phyloP scores from a whole-genome alignment of 2,888 invertebrate species.

The Hedychridium roseum region DNA sequence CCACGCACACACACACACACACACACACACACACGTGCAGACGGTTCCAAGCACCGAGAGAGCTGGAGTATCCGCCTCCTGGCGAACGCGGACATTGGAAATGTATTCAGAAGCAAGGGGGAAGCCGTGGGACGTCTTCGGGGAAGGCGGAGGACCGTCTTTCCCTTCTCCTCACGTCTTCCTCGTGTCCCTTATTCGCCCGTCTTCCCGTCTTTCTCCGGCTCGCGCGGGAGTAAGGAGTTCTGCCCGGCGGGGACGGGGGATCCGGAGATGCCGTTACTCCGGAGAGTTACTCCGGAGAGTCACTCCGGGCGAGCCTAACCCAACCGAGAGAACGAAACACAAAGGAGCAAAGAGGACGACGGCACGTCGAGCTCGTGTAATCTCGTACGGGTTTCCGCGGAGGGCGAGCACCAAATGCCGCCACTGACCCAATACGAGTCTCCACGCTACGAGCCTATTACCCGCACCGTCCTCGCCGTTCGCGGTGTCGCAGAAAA shows the following conservation, averaged over 20 bases:
- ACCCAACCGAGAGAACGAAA: slow-evolving; percentile 34
- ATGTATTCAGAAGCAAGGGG: slow-evolving; percentile 26
- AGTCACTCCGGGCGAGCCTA: slow-evolving; percentile 40
- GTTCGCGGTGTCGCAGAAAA: no score
- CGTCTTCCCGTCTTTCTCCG: no score
- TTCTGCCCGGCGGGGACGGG: slow-evolving; percentile 13
- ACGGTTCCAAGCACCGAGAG: no score
- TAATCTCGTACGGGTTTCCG: slow-evolving; percentile 27
- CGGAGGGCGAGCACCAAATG: slow-evolving; percentile 29
- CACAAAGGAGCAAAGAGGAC: neutral
- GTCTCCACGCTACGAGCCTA: slow-evolving; percentile 4
- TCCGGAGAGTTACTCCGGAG: slow-evolving; percentile 35
- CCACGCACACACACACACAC: slow-evolving; percentile 5
- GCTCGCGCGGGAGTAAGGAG: slow-evolving; percentile 13
- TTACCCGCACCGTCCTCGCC: neutral
- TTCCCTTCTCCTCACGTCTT: no score
- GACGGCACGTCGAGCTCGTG: slow-evolving; percentile 10
- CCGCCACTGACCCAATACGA: slow-evolving; percentile 39
- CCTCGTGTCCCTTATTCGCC: no score
- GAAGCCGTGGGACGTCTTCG: slow-evolving; percentile 4
- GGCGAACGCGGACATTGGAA: slow-evolving; percentile 17
- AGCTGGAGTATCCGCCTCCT: slow-evolving; percentile 2
- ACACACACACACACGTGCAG: neutral
- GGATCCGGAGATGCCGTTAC: slow-evolving; percentile 37
- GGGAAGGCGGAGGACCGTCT: slow-evolving; percentile 15